Conservation (phyloP, 2,797 vertebrate species). For the Pangasius macronema region DNA sequence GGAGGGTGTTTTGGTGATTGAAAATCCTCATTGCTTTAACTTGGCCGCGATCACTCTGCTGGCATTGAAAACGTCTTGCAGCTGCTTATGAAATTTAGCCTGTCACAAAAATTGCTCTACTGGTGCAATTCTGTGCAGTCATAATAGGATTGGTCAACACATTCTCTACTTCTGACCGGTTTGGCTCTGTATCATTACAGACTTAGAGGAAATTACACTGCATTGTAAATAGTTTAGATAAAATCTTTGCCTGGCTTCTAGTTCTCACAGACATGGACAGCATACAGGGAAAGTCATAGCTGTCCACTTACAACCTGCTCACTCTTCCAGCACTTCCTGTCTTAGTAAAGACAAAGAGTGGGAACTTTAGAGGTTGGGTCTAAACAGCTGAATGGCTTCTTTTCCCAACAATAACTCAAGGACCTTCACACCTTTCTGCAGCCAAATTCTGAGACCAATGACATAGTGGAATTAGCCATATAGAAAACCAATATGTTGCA, state of each 20-base stretch:
- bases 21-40: constrained; percentile 23
- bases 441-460: neutral
- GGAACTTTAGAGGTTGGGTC: neutral
- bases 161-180: neutral
- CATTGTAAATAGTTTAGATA: neutral
- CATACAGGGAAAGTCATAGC: neutral
- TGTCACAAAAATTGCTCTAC: constrained; percentile 4
- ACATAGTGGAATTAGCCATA: neutral
- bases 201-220: constrained; percentile 1
- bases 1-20: constrained; percentile 12
- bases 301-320: neutral
- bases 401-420: neutral
- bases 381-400: neutral
- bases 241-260: neutral
- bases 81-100: constrained; percentile 18
- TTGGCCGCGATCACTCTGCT: neutral
- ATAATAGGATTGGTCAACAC: neutral
- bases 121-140: neutral
- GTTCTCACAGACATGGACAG: neutral
- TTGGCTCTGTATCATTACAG: constrained; percentile 8
- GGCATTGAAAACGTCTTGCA: constrained; percentile 8
- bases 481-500: neutral
- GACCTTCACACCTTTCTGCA: neutral
- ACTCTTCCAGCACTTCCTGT: neutral
- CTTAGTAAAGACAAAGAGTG: neutral